Evolutionary conservation across 2,888 invertebrate genomes (phyloP).

Genomic region (Drosophila algonquin): DNA sequence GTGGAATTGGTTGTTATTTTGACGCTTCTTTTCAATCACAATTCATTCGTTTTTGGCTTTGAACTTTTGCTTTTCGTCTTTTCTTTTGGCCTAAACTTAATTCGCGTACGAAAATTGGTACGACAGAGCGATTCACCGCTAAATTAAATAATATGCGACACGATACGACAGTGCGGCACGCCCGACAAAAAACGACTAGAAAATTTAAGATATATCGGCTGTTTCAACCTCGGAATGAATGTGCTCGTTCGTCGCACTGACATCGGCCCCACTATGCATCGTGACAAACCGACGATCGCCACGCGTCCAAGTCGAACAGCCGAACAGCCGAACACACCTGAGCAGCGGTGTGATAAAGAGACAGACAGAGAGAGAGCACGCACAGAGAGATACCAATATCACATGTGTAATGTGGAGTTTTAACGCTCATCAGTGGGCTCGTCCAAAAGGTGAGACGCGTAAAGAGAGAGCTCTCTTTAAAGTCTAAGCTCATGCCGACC

Average conservation of each 20-base stretch:
- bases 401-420: background rate
- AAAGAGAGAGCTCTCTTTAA: conserved; percentile 4
- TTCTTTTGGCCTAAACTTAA: conserved; percentile 19
- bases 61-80: conserved; percentile 43
- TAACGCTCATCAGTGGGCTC: background rate
- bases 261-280: conserved; percentile 1
- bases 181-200: conserved; percentile 61
- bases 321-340: conserved; percentile 33
- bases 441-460: background rate
- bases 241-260: background rate
- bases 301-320: conserved; percentile 52
- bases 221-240: background rate
- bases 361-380: conserved; percentile 8
- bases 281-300: conserved; percentile 63
- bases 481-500: too few species aligned
- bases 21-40: conserved; percentile 9
- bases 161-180: conserved; percentile 51
- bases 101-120: conserved; percentile 24
- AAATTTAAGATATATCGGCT: conserved; percentile 11
- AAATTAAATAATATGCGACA: conserved; percentile 15
- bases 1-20: conserved; percentile 31
- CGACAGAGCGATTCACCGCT: conserved; percentile 33
- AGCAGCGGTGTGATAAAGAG: background rate
- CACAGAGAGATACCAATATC: conserved; percentile 17
- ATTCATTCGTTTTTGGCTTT: conserved; percentile 26